These are phyloP conservation scores for Pseudochirops cupreus DNA, from an alignment of 2,797 vertebrate genomes.

Conservation along the genomic window DNA sequence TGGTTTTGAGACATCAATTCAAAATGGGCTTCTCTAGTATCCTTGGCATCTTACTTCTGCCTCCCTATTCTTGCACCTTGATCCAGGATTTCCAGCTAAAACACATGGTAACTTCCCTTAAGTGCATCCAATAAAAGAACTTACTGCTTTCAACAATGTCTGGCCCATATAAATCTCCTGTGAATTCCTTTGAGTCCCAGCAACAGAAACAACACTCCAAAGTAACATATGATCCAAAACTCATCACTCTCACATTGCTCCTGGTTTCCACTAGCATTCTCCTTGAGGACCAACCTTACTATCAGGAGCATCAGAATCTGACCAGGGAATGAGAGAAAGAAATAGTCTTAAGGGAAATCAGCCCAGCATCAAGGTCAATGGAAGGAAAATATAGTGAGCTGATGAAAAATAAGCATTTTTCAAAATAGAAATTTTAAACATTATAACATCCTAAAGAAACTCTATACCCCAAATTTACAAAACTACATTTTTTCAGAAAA, in stretches of 20 bases:
- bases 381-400: not conserved
- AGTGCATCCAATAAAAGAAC: not conserved
- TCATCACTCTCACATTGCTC: not conserved
- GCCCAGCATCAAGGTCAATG: not conserved
- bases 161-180: not conserved
- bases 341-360: not conserved
- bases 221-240: constrained; percentile 9
- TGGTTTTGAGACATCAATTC: not conserved
- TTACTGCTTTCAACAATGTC: not conserved
- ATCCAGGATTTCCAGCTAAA: not conserved
- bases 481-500: not conserved
- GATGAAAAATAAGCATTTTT: not conserved
- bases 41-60: not conserved
- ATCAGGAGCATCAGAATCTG: constrained; percentile 16
- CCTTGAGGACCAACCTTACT: not conserved
- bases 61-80: not conserved
- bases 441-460: not conserved
- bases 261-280: not conserved
- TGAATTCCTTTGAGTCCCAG: not conserved
- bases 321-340: constrained; percentile 16
- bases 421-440: not conserved
- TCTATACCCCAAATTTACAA: not conserved
- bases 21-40: not conserved
- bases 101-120: not conserved
- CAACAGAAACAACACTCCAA: not conserved